Evolutionary conservation across 2,113 vertebrate genomes (phyloP).

Genomic region (Peromyscus californicus): DNA sequence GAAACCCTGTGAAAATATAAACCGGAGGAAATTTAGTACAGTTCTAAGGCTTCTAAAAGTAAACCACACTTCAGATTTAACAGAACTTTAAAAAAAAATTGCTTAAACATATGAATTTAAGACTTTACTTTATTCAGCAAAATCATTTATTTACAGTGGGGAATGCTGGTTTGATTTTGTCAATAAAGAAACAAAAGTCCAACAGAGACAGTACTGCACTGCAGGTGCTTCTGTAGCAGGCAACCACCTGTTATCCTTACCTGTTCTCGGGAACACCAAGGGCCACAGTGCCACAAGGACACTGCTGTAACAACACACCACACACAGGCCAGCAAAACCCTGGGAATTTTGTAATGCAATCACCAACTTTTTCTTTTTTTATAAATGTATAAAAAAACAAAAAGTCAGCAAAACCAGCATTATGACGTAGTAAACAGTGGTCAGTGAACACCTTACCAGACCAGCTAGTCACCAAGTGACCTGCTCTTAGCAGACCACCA

Average conservation of each 20-base stretch:
- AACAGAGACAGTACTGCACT: constrained; percentile 90
- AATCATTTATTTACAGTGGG: constrained; percentile 92
- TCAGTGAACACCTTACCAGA: constrained; percentile 91
- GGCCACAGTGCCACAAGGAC: constrained; percentile 88
- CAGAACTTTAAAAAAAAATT: constrained; percentile 89
- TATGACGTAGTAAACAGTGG: constrained; percentile 85
- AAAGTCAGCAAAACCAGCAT: constrained; percentile 89
- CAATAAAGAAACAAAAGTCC: constrained; percentile 89
- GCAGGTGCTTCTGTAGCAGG: constrained; percentile 80
- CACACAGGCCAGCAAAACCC: constrained; percentile 88
- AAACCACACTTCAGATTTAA: constrained; percentile 83
- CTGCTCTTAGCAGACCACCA: constrained; percentile 85
- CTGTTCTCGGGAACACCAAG: constrained; percentile 91
- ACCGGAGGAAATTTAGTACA: constrained; percentile 51
- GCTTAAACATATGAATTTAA: constrained; percentile 92
- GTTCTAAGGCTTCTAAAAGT: constrained; percentile 78
- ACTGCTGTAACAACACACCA: constrained; percentile 88
- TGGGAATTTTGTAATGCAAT: constrained; percentile 86
- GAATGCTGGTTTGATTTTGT: constrained; percentile 90
- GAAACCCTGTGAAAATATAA: constrained; percentile 72
- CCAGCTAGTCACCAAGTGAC: constrained; percentile 82
- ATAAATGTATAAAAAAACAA: constrained; percentile 84
- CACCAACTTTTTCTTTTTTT: constrained; percentile 86
- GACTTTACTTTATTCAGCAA: constrained; percentile 93
- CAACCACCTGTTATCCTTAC: constrained; percentile 90